These are phyloP conservation scores for Engystomops pustulosus DNA, from an alignment of 2,113 vertebrate genomes.

Conservation along the genomic window DNA sequence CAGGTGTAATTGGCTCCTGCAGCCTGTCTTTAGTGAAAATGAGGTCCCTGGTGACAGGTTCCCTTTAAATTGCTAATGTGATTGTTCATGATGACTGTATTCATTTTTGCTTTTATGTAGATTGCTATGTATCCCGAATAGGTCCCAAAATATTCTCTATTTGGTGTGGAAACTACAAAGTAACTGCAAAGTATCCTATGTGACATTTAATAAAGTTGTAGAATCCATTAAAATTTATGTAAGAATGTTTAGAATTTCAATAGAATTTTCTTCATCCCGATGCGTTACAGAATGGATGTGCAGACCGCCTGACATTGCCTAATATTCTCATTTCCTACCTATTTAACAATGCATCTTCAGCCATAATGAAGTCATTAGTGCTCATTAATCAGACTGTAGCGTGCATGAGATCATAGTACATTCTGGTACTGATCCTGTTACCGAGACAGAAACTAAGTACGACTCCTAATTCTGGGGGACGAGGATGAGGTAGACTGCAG, in stretches of 20 bases:
- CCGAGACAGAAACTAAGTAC: neutral
- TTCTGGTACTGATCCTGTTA: neutral
- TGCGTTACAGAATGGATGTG: neutral
- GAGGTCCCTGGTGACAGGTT: too few relatives aligned
- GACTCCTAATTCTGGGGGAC: neutral
- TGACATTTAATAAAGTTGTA: neutral
- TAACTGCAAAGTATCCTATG: neutral
- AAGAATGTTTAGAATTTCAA: neutral
- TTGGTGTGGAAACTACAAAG: neutral
- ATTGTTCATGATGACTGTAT: too few relatives aligned
- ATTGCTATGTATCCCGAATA: neutral
- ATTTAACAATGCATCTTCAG: slow-evolving; percentile 16
- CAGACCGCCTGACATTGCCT: neutral
- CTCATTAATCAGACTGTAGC: slow-evolving; percentile 11
- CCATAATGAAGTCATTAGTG: slow-evolving; percentile 16
- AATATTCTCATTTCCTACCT: slow-evolving; percentile 16
- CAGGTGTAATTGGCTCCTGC: too few relatives aligned
- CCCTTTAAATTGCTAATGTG: too few relatives aligned
- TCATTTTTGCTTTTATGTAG: too few relatives aligned
- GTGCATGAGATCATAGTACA: neutral
- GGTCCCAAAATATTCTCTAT: neutral
- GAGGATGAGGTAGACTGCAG: neutral
- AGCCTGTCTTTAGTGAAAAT: too few relatives aligned
- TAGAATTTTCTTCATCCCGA: neutral
- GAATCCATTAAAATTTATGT: neutral